A percentile compares a stretch with the other conserved stretches of the same genome.
phyloP scores from a whole-genome alignment of 1,140 invertebrate genomes.

The Drosophila lacteicornis region DNA sequence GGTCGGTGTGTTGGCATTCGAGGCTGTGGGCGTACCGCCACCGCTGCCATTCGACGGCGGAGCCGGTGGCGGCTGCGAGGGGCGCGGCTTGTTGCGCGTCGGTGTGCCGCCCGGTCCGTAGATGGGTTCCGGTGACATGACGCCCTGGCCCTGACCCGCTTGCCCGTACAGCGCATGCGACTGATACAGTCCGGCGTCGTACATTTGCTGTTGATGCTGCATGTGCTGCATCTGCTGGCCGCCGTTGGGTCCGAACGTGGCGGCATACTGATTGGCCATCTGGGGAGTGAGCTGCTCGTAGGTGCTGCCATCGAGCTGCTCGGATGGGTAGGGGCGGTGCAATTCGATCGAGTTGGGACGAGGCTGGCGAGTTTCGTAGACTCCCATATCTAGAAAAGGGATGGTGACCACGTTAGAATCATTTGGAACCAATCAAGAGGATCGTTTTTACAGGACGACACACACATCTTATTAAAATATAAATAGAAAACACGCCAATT shows the following conservation, averaged over 20 bases:
- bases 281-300: constrained; percentile 80
- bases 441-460: constrained; percentile 23
- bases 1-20: constrained; percentile 89
- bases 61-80: constrained; percentile 94
- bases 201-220: constrained; percentile 70
- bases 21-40: constrained; percentile 89
- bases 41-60: constrained; percentile 90
- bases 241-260: constrained; percentile 76
- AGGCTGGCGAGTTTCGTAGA: constrained; percentile 86
- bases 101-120: constrained; percentile 87
- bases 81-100: constrained; percentile 88
- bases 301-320: constrained; percentile 86
- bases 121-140: constrained; percentile 86
- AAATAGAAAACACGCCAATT: constrained; percentile 38
- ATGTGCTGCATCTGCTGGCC: constrained; percentile 62
- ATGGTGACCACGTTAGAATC: constrained; percentile 14
- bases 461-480: constrained; percentile 37
- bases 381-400: constrained; percentile 77
- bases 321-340: constrained; percentile 87
- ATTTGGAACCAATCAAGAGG: not conserved
- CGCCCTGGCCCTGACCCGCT: constrained; percentile 64
- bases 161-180: constrained; percentile 85
- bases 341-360: constrained; percentile 92
- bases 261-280: constrained; percentile 63
- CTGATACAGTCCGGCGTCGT: constrained; percentile 77